A percentile compares a stretch with the other conserved stretches of the same genome.
Conservation (phyloP, 2,888 invertebrate genomes). For the Smittia sp. region DNA sequence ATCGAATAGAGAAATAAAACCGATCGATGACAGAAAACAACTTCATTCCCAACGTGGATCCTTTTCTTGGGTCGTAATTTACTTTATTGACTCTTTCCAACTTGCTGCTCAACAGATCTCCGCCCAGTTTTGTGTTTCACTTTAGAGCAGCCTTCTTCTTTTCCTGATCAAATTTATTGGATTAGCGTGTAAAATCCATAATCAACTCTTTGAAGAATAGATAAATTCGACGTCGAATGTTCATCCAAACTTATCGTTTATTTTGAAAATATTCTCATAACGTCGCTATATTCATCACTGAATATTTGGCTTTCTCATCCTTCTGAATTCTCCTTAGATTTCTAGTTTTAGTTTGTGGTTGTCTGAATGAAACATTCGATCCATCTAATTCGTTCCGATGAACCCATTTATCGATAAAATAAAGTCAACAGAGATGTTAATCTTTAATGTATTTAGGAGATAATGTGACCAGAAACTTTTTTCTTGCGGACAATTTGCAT, state of each 20-base stretch:
- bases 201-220: neutral
- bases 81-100: conserved; percentile 6
- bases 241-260: no score
- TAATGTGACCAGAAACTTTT: neutral
- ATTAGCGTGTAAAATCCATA: conserved; percentile 22
- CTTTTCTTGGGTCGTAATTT: neutral
- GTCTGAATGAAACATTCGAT: no score
- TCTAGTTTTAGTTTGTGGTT: no score
- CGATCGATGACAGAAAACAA: conserved; percentile 31
- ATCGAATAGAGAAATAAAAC: neutral
- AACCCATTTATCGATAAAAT: conserved; percentile 28
- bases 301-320: no score
- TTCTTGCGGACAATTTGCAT: conserved; percentile 13
- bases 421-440: conserved; percentile 37
- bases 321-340: no score
- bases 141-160: neutral
- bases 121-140: conserved; percentile 1
- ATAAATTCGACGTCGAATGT: neutral
- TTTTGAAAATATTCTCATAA: no score
- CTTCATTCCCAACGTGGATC: conserved; percentile 22
- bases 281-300: no score
- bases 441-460: conserved; percentile 30
- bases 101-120: neutral
- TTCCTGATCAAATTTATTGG: conserved; percentile 6
- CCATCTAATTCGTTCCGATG: neutral